These are phyloP conservation scores for Melanotus villosus DNA, from an alignment of 2,888 invertebrate species.

Conservation along the genomic window DNA sequence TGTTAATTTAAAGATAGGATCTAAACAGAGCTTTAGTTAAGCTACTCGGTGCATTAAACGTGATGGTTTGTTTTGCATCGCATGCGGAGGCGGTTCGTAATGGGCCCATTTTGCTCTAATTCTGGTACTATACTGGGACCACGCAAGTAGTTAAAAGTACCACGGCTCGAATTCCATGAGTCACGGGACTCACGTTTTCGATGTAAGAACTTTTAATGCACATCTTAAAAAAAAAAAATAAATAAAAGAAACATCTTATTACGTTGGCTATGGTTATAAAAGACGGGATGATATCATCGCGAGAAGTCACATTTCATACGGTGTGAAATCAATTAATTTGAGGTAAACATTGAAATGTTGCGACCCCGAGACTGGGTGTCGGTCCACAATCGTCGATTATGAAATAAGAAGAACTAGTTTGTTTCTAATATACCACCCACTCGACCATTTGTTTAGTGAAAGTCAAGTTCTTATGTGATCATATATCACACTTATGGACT, in stretches of 20 bases:
- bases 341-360: background rate
- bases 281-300: constrained; percentile 1
- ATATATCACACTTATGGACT: background rate
- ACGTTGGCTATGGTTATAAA: background rate
- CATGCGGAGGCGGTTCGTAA: constrained; percentile 39
- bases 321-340: constrained; percentile 3
- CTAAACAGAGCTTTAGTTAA: constrained; percentile 20
- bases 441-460: constrained; percentile 27
- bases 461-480: constrained; percentile 1
- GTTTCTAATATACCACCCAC: constrained; percentile 29
- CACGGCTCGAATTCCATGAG: constrained; percentile 21
- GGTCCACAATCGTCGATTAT: background rate
- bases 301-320: background rate
- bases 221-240: no score
- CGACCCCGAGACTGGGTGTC: background rate
- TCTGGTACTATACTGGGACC: constrained; percentile 39
- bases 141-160: constrained; percentile 41
- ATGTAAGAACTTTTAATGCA: constrained; percentile 24
- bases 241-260: constrained; percentile 7
- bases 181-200: constrained; percentile 43
- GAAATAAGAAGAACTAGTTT: constrained; percentile 21
- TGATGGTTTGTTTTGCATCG: constrained; percentile 39
- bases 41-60: constrained; percentile 34
- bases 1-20: constrained; percentile 46
- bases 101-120: constrained; percentile 46